phyloP scores from a whole-genome alignment of 2,888 invertebrate genomes.

The Cerastis rubricosa region DNA sequence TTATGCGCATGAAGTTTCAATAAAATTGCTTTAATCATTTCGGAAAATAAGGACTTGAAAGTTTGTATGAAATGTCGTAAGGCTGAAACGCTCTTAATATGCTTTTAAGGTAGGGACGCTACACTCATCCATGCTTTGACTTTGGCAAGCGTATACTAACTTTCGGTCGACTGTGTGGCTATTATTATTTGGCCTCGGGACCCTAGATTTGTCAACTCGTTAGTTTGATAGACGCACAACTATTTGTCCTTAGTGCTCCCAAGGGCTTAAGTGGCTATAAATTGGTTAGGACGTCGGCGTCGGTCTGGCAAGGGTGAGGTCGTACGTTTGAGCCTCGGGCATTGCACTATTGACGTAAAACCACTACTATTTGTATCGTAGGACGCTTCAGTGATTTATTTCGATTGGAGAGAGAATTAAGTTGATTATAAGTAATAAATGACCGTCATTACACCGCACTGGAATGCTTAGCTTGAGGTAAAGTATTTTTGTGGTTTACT shows the following conservation, averaged over 20 bases:
- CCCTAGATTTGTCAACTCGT: conserved; percentile 24
- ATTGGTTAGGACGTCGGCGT: conserved; percentile 12
- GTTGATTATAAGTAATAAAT: neutral
- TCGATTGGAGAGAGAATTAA: neutral
- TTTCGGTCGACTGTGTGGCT: neutral
- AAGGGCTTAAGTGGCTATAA: conserved; percentile 28
- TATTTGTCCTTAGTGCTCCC: conserved; percentile 36
- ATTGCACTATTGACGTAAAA: conserved; percentile 13
- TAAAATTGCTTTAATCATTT: too few relatives aligned
- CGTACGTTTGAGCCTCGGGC: conserved; percentile 11
- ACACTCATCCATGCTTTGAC: neutral
- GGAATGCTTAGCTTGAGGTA: neutral
- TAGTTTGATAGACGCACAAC: conserved; percentile 41
- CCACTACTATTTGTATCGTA: neutral
- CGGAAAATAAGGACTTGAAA: too few relatives aligned
- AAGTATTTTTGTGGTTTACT: neutral
- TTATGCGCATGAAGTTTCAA: too few relatives aligned
- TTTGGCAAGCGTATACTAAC: neutral
- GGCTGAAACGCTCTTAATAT: too few relatives aligned
- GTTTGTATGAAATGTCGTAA: too few relatives aligned
- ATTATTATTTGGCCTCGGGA: neutral
- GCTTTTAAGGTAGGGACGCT: neutral
- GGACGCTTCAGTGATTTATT: neutral
- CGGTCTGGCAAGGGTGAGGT: neutral
- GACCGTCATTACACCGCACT: neutral